Base-by-base conservation (phyloP, 2,888 invertebrate genomes). In the Fissipunctia ypsillon region DNA sequence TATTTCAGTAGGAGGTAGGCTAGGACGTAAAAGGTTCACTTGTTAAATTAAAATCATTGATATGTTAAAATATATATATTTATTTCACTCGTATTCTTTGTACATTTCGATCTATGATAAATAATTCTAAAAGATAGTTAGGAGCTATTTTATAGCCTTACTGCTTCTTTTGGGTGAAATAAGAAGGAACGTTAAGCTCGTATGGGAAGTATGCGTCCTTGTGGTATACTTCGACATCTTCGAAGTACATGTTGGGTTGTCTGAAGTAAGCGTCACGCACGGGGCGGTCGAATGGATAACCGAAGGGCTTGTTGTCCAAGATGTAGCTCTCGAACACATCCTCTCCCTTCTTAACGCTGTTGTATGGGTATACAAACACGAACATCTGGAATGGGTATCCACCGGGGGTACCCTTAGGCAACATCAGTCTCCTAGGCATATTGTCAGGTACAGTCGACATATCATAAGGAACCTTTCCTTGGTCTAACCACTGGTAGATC, bases 361-460 rank as follows among this genome's bases (percentile, higher is more conserved):
- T 92, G 86, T 95, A 96, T 50, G 97, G 97, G 84, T 96, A 96
- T 31, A 97, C 96, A 64, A 97, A 95, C 68, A 97, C 97, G 93
- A 97, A 97, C 77, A 98, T 88, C 85, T 97, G 97, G 95, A 97
- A 97, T 66, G 97, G 96, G 93, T 97, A 96, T 66, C 98, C 98
- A 80, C 97, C 97, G 59, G 93, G 93, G 85, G 96, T 97, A 89
- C 98, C 98, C 90, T 96, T 97, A 59, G 98, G 98, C 77, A 98
- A 92, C 88, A 98, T 93, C 66, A 98, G 94, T 83, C 98, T 97
- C 75, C 97, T 96, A 4, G 98, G 98, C 94, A 97, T 96, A 69
- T 97, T 97, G 81, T 96, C 97, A 86, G 97, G 95, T 59, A 95
- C 92, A 79, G 96, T 95, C 69, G 94, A 94, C 91, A 96, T 96